A percentile compares a stretch with the other conserved stretches of the same genome.
Conservation (phyloP, 2,113 vertebrate genomes). For the Cyprinodon brontotheroides region DNA sequence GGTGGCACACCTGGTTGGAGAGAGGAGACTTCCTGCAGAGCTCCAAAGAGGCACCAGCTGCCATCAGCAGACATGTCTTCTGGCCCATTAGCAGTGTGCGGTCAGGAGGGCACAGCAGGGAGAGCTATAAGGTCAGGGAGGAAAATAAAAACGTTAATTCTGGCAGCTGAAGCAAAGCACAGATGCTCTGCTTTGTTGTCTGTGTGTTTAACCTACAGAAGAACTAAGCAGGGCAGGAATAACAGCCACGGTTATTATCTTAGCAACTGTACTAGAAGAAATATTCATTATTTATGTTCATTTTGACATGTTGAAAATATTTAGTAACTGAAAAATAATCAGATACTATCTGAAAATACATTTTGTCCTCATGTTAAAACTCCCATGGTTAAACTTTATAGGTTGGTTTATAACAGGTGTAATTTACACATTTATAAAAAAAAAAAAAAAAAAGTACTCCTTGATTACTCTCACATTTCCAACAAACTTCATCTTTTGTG, state of each 20-base stretch:
- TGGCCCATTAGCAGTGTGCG: slow-evolving; percentile 84
- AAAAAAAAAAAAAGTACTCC: too few species aligned
- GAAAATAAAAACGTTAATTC: not conserved
- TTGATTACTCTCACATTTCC: too few species aligned
- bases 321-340: not conserved
- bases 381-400: too few species aligned
- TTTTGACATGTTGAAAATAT: too few species aligned
- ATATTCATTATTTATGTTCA: too few species aligned
- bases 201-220: not conserved
- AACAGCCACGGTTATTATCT: not conserved
- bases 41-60: slow-evolving; percentile 84
- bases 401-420: too few species aligned
- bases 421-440: too few species aligned
- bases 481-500: too few species aligned
- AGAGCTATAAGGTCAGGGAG: slow-evolving; percentile 78
- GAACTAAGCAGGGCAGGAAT: not conserved
- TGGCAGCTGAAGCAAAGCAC: not conserved
- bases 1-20: slow-evolving; percentile 76
- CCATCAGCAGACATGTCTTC: slow-evolving; percentile 91
- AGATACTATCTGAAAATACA: not conserved
- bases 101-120: slow-evolving; percentile 85
- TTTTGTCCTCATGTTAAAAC: too few species aligned
- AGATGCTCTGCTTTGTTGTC: not conserved
- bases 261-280: not conserved
- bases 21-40: slow-evolving; percentile 78